Evolutionary conservation across 2,888 invertebrate species (phyloP), one percentile per base, ranked within the genome.

Genomic region (Xanthorhoe spadicearia): DNA sequence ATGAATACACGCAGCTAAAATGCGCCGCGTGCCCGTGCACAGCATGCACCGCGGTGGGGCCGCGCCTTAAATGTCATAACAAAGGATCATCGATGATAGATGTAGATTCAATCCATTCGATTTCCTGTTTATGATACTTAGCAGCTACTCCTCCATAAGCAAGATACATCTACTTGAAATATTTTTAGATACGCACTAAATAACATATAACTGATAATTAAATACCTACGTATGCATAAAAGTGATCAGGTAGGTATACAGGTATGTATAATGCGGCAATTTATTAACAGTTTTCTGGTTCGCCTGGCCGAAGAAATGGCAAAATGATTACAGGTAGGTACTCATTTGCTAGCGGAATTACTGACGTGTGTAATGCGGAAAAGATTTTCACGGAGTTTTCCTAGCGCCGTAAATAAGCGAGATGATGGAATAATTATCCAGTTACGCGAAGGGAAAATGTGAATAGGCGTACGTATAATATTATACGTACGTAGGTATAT

Each of bases 311-410:
- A 75, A 64, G 73, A 83, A 86, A 86, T 83, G 83, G 76, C 76
- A 71, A 80, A 86, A 86, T 84, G 81, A 88, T 87, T 56, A 67
- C 63, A 59, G 59, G 53, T 80, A 59, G 58, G 48, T 80, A 81
- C 83, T 81, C 79, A 82, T 84, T 83, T 80, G 76, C 81, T 67
- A 71, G 60, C 69, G 72, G 56, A 71, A 79, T 83, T 81, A 80
- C 78, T 74, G 74, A 74, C 77, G 74, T 76, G 74, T 69, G 74
- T 67, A 63, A 84, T 82, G 80, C 73, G 82, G 78, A 83, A 86
- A 82, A 81, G 74, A 85, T 84, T 77, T 73, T 75, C 76, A 68
- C 63, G 62, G 76, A 74, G 61, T 64, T 62, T 66, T 69, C 59
- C 61, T 49, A 59, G 43, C 51, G 61, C 50, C 38, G 55, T 43